Evolutionary conservation across 2,113 vertebrate genomes (phyloP).

Genomic region (Sinocyclocheilus anophthalmus): DNA sequence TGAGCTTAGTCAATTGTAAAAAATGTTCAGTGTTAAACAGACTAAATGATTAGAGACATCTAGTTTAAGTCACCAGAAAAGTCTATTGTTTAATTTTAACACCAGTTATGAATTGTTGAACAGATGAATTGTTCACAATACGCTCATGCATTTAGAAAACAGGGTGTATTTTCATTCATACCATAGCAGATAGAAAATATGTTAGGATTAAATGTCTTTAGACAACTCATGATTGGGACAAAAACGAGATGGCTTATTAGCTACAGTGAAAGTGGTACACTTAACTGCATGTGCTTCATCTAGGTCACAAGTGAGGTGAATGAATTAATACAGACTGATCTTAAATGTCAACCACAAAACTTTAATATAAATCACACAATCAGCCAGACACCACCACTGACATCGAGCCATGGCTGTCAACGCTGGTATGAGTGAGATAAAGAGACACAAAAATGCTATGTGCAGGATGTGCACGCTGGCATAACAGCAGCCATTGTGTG

Average conservation of each 20-base stretch:
- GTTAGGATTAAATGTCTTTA: slow-evolving; percentile 30
- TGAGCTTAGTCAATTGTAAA: background rate
- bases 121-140: background rate
- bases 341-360: slow-evolving; percentile 46
- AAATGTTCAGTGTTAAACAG: background rate
- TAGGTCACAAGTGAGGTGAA: slow-evolving; percentile 38
- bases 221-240: slow-evolving; percentile 24
- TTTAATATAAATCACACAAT: slow-evolving; percentile 36
- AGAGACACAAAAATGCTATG: slow-evolving; percentile 16
- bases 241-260: slow-evolving; percentile 23
- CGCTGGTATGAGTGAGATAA: background rate
- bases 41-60: background rate
- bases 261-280: background rate
- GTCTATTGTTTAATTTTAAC: background rate
- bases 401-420: background rate
- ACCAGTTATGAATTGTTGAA: background rate
- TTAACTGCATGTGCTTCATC: slow-evolving; percentile 18
- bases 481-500: slow-evolving; percentile 48
- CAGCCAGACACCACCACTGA: background rate
- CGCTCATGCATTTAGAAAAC: background rate
- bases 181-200: background rate
- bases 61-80: background rate
- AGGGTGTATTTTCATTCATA: background rate
- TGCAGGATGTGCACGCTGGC: slow-evolving; percentile 20
- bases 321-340: slow-evolving; percentile 50